Evolutionary conservation across 1,140 invertebrate genomes (phyloP), one percentile per base, ranked within the genome.

Genomic region (Pseudomyrmex gracilis): DNA sequence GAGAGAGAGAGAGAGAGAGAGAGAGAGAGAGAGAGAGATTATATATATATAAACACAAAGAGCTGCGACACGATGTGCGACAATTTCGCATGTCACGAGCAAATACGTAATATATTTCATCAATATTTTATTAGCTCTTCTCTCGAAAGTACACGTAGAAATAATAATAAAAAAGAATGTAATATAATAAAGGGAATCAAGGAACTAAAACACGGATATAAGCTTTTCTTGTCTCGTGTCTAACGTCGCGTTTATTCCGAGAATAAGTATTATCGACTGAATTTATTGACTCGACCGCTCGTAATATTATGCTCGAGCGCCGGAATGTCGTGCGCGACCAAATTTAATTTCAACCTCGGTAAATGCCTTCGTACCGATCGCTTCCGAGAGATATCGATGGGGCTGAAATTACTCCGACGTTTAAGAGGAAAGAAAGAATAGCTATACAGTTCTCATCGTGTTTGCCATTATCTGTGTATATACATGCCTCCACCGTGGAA

Each of bases 401-500:
- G 58, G 71, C 73, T 68, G 83, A 85, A 88, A 88, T 88, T 85
- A 88, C 83, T n/a, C 78, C 73, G 58, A 64, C 66, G 60, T 74
- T 85, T 77, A 77, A 83, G 83, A 85, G 51, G 34, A 34, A 78
- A 82, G 71, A 85, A 76, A 77, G 51, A 73, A 45, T 51, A 49
- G 24, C 74, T 61, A 47, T 13, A 53, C 45, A 8, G 12, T 64
- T 20, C 64, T 55, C 34, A n/a, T 58, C 61, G 58, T 49, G 61
- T 64, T 51, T 57, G 45, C 67, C 51, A 43, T 78, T 83, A 73
- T 76, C 53, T 60, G 66, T 77, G 53, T 66, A 77, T 55, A 49
- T 86, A 66, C 57, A 87, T 58, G 71, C 55, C 57, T 55, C 10
- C n/a, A 12, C 8, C 60, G 58, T 76, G 57, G 70, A 51, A 53